These are phyloP conservation scores for Venturia canescens DNA, from an alignment of 1,140 invertebrate genomes.

Conservation along the genomic window DNA sequence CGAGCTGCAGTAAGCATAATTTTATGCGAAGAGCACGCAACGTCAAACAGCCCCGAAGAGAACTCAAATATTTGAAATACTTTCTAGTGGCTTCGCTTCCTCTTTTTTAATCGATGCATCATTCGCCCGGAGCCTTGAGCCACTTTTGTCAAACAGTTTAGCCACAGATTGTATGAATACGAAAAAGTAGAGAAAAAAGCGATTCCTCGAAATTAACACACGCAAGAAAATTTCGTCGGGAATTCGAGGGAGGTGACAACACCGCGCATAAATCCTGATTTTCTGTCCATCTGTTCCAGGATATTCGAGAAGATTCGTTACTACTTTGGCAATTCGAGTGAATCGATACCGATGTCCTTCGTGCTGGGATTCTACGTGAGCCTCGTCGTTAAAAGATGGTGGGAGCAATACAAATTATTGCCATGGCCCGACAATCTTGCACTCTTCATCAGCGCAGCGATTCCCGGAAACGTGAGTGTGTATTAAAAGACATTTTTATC, in stretches of 20 bases:
- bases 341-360: constrained; percentile 94
- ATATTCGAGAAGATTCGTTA: constrained; percentile 88
- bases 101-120: neutral
- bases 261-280: neutral
- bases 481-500: constrained; percentile 48
- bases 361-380: constrained; percentile 96
- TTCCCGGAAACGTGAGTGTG: constrained; percentile 91
- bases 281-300: constrained; percentile 77
- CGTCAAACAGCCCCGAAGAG: no score
- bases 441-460: constrained; percentile 92
- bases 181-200: neutral
- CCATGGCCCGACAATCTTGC: constrained; percentile 95
- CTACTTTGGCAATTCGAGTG: constrained; percentile 89
- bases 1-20: neutral
- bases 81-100: neutral
- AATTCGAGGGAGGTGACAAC: neutral
- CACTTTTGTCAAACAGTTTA: neutral
- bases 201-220: neutral
- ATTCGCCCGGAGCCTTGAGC: constrained; percentile 20
- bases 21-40: neutral
- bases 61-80: no score
- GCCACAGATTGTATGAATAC: no score
- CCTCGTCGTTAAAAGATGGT: constrained; percentile 93
- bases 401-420: constrained; percentile 93
- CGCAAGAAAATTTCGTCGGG: neutral